phyloP scores from a whole-genome alignment of 2,888 invertebrate species.

The Aphidius colemani region DNA sequence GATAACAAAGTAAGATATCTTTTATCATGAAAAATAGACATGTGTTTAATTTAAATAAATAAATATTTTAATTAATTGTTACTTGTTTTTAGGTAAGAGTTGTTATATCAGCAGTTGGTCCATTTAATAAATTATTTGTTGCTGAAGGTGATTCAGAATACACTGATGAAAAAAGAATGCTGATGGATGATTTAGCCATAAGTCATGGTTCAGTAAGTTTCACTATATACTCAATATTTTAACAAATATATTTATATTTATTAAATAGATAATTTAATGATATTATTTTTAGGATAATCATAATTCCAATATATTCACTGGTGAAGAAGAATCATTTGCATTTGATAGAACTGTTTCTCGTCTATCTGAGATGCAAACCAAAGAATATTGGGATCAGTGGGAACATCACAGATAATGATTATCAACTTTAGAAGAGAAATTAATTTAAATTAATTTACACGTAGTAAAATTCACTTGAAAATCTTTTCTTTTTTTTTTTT shows the following conservation, averaged over 20 bases:
- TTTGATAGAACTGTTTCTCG: slow-evolving; percentile 93
- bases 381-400: slow-evolving; percentile 91
- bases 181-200: slow-evolving; percentile 96
- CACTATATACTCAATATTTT: neutral
- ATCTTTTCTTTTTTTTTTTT: too few species aligned
- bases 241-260: neutral
- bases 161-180: slow-evolving; percentile 78
- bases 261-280: slow-evolving; percentile 3
- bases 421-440: slow-evolving; percentile 23
- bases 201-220: slow-evolving; percentile 71
- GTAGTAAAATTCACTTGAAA: too few species aligned
- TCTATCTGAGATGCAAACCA: slow-evolving; percentile 94
- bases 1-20: slow-evolving; percentile 77
- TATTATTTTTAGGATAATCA: slow-evolving; percentile 68
- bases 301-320: slow-evolving; percentile 90
- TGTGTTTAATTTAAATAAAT: slow-evolving; percentile 1
- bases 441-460: neutral
- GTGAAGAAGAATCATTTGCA: slow-evolving; percentile 97
- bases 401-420: slow-evolving; percentile 58
- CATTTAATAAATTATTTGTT: slow-evolving; percentile 77
- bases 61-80: slow-evolving; percentile 10
- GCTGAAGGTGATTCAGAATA: slow-evolving; percentile 63
- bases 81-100: slow-evolving; percentile 67
- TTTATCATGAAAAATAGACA: too few species aligned
- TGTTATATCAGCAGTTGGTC: slow-evolving; percentile 82